Evolutionary conservation across 2,888 invertebrate genomes (phyloP).

Genomic region (Drosophila atripex): DNA sequence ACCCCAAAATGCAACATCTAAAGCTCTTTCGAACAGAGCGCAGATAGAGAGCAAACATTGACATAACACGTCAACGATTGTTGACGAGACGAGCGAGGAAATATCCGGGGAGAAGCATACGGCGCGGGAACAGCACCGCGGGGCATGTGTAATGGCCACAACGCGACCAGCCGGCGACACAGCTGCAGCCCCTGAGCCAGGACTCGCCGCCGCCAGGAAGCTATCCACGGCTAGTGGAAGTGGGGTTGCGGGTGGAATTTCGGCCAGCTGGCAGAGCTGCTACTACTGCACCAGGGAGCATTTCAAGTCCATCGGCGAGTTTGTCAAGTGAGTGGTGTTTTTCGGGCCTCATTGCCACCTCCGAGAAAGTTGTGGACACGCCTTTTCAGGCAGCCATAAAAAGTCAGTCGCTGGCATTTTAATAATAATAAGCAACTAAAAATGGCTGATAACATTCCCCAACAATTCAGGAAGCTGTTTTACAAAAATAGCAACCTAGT

Average conservation of each 20-base stretch:
- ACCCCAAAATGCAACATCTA: slow-evolving; percentile 37
- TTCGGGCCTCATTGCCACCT: not conserved
- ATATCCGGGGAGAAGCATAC: slow-evolving; percentile 13
- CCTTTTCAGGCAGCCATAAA: not conserved
- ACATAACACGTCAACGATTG: slow-evolving; percentile 75
- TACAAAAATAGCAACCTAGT: not conserved
- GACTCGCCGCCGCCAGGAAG: slow-evolving; percentile 47
- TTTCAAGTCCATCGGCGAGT: slow-evolving; percentile 86
- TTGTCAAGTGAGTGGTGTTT: slow-evolving; percentile 85
- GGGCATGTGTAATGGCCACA: slow-evolving; percentile 78
- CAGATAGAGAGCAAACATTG: slow-evolving; percentile 57
- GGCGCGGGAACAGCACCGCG: slow-evolving; percentile 11
- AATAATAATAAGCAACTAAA: not conserved
- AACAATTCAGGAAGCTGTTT: not conserved
- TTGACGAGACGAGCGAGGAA: slow-evolving; percentile 23
- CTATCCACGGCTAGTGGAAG: slow-evolving; percentile 45
- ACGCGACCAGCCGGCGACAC: slow-evolving; percentile 34
- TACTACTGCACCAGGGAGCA: slow-evolving; percentile 86
- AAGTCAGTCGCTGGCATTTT: not conserved
- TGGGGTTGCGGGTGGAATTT: slow-evolving; percentile 14
- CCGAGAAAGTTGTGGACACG: not conserved
- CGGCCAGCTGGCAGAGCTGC: slow-evolving; percentile 86
- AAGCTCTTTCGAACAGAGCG: not conserved
- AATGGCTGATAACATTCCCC: not conserved
- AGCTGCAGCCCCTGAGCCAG: slow-evolving; percentile 8